phyloP scores from a whole-genome alignment of 2,113 vertebrate species.

The Rutilus rutilus region DNA sequence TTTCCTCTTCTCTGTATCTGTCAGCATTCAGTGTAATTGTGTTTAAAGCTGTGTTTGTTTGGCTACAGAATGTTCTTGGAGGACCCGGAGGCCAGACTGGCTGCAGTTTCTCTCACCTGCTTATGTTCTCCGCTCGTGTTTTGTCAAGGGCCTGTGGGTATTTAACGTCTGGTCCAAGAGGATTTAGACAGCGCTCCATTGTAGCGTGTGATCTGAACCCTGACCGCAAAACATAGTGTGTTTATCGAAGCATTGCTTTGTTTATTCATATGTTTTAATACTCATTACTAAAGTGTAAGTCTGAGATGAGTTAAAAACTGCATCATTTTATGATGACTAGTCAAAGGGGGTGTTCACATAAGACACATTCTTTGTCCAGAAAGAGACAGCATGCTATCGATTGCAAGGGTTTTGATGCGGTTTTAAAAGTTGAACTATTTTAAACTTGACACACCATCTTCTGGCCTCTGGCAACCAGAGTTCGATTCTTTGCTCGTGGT shows the following conservation, averaged over 20 bases:
- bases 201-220: conserved; percentile 19
- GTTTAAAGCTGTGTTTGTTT: conserved; percentile 46
- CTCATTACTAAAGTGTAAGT: not conserved
- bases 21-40: conserved; percentile 27
- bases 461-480: no score
- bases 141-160: conserved; percentile 34
- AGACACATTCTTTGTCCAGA: not conserved
- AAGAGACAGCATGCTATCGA: not conserved
- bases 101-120: conserved; percentile 39
- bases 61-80: conserved; percentile 43
- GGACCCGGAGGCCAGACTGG: conserved; percentile 16
- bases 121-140: conserved; percentile 37
- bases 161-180: conserved; percentile 21
- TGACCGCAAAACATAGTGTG: not conserved
- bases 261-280: conserved; percentile 28
- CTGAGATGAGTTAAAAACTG: not conserved
- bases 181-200: conserved; percentile 28
- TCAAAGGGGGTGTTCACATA: not conserved
- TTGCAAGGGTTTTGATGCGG: not conserved
- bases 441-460: no score
- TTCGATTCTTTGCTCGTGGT: no score
- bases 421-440: no score
- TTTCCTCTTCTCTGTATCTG: conserved; percentile 1
- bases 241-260: conserved; percentile 15
- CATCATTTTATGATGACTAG: not conserved